phyloP scores from a whole-genome alignment of 2,888 invertebrate genomes.

The Aphidoletes aphidimyza region DNA sequence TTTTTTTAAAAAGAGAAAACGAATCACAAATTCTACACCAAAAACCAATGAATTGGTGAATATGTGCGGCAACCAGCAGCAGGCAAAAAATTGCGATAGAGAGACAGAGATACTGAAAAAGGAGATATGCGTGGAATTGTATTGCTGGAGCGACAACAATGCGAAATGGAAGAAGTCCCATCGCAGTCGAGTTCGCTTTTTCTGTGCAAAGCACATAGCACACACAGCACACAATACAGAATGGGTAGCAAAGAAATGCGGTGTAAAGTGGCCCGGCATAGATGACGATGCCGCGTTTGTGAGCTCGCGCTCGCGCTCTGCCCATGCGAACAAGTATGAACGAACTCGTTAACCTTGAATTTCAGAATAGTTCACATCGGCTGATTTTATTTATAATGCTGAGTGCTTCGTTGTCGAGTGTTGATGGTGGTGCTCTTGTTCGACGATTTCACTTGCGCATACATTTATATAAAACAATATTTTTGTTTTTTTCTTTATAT shows the following conservation, averaged over 20 bases:
- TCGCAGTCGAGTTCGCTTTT: not conserved
- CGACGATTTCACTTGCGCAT: slow-evolving; percentile 33
- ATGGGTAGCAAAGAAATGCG: slow-evolving; percentile 23
- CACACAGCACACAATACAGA: too few relatives aligned
- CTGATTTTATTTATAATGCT: slow-evolving; percentile 38
- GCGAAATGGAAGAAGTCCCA: not conserved
- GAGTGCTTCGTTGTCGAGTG: not conserved
- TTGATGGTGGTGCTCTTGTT: slow-evolving; percentile 2
- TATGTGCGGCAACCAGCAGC: not conserved
- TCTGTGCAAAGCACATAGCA: too few relatives aligned
- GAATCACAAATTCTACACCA: too few relatives aligned
- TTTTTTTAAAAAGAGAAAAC: not conserved
- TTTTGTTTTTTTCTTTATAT: not conserved
- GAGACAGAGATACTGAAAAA: not conserved
- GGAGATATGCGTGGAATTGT: slow-evolving; percentile 21
- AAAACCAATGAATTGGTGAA: not conserved
- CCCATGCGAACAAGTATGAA: slow-evolving; percentile 43
- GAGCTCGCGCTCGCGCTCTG: not conserved
- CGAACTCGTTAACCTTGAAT: slow-evolving; percentile 53
- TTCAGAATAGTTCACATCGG: slow-evolving; percentile 53
- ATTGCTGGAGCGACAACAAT: not conserved
- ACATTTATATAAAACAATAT: not conserved
- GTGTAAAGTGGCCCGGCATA: slow-evolving; percentile 48
- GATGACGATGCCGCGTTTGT: not conserved
- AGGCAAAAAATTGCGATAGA: not conserved